Conservation (phyloP, 1,140 invertebrate genomes). For the Uloborus diversus region DNA sequence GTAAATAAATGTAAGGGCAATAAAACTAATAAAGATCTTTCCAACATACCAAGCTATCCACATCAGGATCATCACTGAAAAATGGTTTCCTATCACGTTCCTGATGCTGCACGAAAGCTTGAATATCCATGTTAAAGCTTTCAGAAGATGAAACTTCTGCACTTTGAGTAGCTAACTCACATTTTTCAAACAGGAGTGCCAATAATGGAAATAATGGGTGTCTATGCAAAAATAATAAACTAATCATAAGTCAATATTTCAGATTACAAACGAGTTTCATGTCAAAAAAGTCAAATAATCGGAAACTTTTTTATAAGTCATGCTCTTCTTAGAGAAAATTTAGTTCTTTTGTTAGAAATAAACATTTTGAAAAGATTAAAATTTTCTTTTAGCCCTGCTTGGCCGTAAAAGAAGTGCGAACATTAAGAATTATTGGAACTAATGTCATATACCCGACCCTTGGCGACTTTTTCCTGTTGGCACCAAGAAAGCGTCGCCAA, state of each 20-base stretch:
- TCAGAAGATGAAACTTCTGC: constrained; percentile 88
- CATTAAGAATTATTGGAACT: too few species aligned
- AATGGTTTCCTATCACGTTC: constrained; percentile 85
- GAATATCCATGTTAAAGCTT: constrained; percentile 89
- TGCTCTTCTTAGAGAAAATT: too few species aligned
- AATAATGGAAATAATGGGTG: constrained; percentile 95
- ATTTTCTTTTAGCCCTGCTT: too few species aligned
- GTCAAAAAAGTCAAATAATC: not conserved
- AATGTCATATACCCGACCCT: too few species aligned
- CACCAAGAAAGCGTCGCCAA: too few species aligned
- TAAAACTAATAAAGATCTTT: too few species aligned
- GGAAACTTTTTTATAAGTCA: not conserved
- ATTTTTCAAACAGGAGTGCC: constrained; percentile 94
- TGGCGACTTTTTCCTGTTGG: too few species aligned
- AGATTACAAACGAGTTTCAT: not conserved
- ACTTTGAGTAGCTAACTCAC: constrained; percentile 97
- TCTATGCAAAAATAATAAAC: constrained; percentile 68
- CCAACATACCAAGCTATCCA: constrained; percentile 85
- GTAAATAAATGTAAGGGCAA: too few species aligned
- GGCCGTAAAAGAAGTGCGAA: too few species aligned
- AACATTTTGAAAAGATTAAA: too few species aligned
- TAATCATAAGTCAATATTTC: not conserved
- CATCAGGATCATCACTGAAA: constrained; percentile 88
- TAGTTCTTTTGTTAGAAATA: too few species aligned
- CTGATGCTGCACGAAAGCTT: constrained; percentile 91